Conservation (phyloP, 1,140 invertebrate species). For the Sarcophaga peregrina region DNA sequence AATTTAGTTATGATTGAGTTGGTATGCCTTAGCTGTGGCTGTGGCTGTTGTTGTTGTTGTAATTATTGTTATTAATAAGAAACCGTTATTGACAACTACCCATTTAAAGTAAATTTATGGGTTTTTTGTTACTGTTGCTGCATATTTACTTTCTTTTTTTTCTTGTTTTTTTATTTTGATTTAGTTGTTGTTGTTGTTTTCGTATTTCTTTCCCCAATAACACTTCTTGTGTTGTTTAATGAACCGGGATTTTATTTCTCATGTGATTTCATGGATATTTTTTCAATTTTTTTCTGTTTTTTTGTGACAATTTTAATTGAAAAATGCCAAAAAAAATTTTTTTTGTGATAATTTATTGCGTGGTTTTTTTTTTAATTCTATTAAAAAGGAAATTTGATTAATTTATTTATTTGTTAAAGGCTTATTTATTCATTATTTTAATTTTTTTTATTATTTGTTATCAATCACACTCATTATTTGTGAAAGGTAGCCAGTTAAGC, state of each 20-base stretch:
- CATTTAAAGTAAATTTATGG: constrained; percentile 19
- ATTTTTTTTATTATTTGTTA: too few relatives aligned
- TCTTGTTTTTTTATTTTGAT: not conserved
- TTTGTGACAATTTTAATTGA: not conserved
- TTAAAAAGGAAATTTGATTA: too few relatives aligned
- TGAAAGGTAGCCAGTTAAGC: not conserved
- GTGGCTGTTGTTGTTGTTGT: not conserved
- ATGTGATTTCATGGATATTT: too few relatives aligned
- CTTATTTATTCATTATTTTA: too few relatives aligned
- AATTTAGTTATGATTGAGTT: not conserved
- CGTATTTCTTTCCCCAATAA: not conserved
- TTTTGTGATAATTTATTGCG: too few relatives aligned
- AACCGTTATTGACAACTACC: constrained; percentile 21
- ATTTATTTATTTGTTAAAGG: too few relatives aligned
- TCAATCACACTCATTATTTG: too few relatives aligned
- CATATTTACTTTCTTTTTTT: constrained; percentile 14
- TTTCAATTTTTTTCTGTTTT: not conserved
- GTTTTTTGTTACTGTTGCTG: not conserved
- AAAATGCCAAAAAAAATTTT: too few relatives aligned
- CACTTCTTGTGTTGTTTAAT: constrained; percentile 5
- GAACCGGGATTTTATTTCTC: not conserved
- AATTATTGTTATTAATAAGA: constrained; percentile 9
- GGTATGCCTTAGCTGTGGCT: too few relatives aligned
- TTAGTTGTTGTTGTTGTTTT: too few relatives aligned
- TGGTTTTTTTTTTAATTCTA: too few relatives aligned